Base-by-base conservation (phyloP, 2,888 invertebrate genomes). In the Tipula lateralis region DNA sequence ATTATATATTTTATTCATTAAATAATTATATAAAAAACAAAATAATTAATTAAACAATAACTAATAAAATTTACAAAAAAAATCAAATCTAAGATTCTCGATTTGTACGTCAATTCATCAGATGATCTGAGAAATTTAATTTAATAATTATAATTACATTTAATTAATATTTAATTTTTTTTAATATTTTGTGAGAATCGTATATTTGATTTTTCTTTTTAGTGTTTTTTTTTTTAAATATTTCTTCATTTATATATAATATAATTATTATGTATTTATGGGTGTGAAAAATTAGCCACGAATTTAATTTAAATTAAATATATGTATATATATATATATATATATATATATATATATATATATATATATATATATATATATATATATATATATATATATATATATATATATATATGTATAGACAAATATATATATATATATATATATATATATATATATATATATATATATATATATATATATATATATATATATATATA, bases 101-200 rank as follows among this genome's bases (percentile, higher is more conserved):
- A 92, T 93, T 93, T 93, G 93, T 93, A 93, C 93, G 92, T 93
- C 91, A 91, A 89, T 92, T 91, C 93, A 93, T 93, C 93, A 93
- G 93, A 93, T 93, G 93, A 92, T 93, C 93, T 93, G 93, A 90
- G 89, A 89, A 66, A 66, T 66, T 66, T 66, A 83, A 83, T 83
- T 34, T 83, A 83, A 83, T 83, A 34, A 34, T 83, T 34, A 34
- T 29, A 34, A 83, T 34, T 83, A 83, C 16, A 83, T 83, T 34
- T 83, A 83, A 34, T 34, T 83, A 34, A 34, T 83, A 19, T 34
- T 83, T 83, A 83, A 19, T 83, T 34, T 83, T 82, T 34, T 83
- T 83, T n/a, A n/a, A 66, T 83, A 66, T 66, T 66, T 66, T 66
- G 66, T 66, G 66, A 66, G 66, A 66, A 66, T 66, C 24, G 24